phyloP scores from a whole-genome alignment of 2,113 vertebrate genomes.

The Pelobates fuscus region DNA sequence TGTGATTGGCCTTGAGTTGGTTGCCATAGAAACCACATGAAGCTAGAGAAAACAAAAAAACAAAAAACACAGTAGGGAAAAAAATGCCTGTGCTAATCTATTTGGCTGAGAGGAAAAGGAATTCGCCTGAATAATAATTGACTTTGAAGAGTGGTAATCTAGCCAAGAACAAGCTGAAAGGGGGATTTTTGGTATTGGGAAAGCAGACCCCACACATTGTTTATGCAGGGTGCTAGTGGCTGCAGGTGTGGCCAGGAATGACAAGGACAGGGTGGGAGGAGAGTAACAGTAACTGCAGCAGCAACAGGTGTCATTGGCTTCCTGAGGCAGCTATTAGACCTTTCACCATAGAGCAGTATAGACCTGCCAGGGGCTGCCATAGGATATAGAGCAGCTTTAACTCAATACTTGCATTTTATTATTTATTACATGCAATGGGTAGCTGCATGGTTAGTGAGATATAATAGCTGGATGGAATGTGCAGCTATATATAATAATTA shows the following conservation, averaged over 20 bases:
- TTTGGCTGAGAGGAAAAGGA: not conserved
- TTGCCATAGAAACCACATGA: conserved; percentile 40
- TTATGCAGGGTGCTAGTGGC: not conserved
- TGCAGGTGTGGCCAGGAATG: conserved; percentile 21
- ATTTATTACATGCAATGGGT: not conserved
- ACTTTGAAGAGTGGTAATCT: no score
- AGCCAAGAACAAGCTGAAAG: not conserved
- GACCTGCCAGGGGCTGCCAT: not conserved
- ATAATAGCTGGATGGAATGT: not conserved
- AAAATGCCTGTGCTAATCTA: not conserved
- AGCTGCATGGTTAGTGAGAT: not conserved
- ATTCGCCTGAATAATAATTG: not conserved
- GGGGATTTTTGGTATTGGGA: not conserved
- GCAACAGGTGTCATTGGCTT: conserved; percentile 34
- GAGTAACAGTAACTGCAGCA: conserved; percentile 1
- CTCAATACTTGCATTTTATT: no score
- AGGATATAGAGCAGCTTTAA: no score
- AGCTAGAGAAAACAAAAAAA: conserved; percentile 8
- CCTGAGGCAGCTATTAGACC: not conserved
- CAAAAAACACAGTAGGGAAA: no score
- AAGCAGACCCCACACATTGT: not conserved
- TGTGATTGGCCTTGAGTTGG: not conserved
- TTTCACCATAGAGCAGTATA: no score
- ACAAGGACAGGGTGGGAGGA: not conserved
- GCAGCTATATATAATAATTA: no score